These are phyloP conservation scores for Astreopora myriophthalma DNA, from an alignment of 64 coral and sea anemone species.

Conservation along the genomic window DNA sequence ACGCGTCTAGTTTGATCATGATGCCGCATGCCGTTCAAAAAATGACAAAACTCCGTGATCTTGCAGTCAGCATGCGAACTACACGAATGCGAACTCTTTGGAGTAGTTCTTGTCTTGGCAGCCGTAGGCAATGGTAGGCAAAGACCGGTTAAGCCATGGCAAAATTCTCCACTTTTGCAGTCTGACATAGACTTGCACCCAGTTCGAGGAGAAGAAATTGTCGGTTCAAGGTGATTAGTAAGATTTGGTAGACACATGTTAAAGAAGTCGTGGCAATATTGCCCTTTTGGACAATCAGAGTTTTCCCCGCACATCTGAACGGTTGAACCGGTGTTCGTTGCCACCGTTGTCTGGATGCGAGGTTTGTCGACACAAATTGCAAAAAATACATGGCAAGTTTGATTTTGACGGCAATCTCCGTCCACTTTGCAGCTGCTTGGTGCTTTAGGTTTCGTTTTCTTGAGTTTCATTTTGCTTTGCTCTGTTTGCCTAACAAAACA, in stretches of 20 bases:
- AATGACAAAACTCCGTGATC: constrained; percentile 44
- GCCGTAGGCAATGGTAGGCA: constrained; percentile 10
- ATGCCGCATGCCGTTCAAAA: neutral
- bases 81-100: neutral
- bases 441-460: neutral
- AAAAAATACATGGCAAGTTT: constrained; percentile 31
- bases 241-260: constrained; percentile 36
- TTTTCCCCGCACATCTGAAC: neutral
- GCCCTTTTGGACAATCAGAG: neutral
- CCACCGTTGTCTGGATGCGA: neutral
- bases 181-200: neutral
- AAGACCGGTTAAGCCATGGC: constrained; percentile 15
- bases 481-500: neutral
- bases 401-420: neutral
- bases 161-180: constrained; percentile 24
- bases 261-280: constrained; percentile 41
- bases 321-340: neutral
- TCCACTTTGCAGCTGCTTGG: neutral
- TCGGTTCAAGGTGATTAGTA: neutral
- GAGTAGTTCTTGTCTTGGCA: neutral
- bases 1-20: neutral
- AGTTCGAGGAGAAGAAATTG: neutral
- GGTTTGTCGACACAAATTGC: neutral
- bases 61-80: constrained; percentile 27
- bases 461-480: constrained; percentile 3